These are phyloP conservation scores for Knipowitschia caucasica DNA, from an alignment of 2,797 vertebrate species.

Conservation along the genomic window DNA sequence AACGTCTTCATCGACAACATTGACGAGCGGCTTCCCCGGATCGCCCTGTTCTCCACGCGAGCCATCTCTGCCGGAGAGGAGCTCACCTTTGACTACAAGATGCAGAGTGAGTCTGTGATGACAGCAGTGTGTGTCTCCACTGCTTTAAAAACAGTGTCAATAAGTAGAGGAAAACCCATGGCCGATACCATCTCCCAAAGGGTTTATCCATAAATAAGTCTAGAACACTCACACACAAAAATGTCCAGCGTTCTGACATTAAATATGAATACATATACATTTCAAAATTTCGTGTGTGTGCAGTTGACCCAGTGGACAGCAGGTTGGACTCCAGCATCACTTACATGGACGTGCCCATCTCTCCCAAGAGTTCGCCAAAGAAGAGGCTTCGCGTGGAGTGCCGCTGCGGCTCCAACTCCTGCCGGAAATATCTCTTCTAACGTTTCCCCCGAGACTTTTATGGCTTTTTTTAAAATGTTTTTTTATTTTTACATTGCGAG, in stretches of 20 bases:
- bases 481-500: neutral
- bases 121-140: too few species aligned
- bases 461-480: neutral
- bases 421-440: conserved; percentile 89
- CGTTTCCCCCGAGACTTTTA: conserved; percentile 1
- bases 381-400: conserved; percentile 85
- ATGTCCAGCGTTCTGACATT: too few species aligned
- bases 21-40: conserved; percentile 87
- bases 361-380: conserved; percentile 84
- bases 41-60: conserved; percentile 86
- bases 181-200: too few species aligned
- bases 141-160: too few species aligned
- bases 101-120: conserved; percentile 84
- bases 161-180: too few species aligned
- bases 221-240: too few species aligned
- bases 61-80: conserved; percentile 86
- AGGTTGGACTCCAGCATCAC: conserved; percentile 90
- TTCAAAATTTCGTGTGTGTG: conserved; percentile 24
- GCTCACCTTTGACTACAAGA: conserved; percentile 94
- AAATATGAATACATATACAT: too few species aligned
- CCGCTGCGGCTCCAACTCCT: conserved; percentile 83
- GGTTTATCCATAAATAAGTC: too few species aligned
- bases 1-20: conserved; percentile 93
- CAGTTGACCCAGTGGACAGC: conserved; percentile 87
- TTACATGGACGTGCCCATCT: conserved; percentile 74